Evolutionary conservation across 2,113 vertebrate species (phyloP).

Genomic region (Archocentrus centrarchus): DNA sequence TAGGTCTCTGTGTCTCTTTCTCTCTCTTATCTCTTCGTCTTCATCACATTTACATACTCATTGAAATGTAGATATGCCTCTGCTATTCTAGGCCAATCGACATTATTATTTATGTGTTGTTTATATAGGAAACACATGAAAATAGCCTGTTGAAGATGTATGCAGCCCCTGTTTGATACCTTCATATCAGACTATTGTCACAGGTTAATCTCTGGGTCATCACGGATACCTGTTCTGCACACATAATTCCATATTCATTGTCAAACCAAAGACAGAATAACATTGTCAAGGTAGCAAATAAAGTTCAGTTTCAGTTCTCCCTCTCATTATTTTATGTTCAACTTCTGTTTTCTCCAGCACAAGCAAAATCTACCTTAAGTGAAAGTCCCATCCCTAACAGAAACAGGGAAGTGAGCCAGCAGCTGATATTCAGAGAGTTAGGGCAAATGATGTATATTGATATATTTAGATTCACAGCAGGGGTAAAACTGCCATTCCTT

Average conservation of each 20-base stretch:
- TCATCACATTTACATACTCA: constrained; percentile 13
- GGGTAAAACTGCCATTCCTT: background rate
- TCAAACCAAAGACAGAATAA: background rate
- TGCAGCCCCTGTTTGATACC: background rate
- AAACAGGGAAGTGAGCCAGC: background rate
- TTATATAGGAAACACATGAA: background rate
- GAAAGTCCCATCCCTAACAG: background rate
- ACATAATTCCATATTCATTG: background rate
- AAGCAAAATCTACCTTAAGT: background rate
- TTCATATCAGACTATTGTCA: background rate
- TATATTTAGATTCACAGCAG: background rate
- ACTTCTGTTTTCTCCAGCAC: background rate
- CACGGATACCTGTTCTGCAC: background rate
- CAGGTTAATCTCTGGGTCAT: background rate
- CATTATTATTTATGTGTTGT: background rate
- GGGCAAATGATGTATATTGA: background rate
- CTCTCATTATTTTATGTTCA: background rate
- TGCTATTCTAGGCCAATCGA: background rate
- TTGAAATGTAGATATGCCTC: background rate
- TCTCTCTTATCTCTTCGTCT: constrained; percentile 15
- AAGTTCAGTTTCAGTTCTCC: constrained; percentile 42
- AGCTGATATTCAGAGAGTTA: background rate
- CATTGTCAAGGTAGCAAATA: background rate
- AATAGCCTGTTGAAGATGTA: background rate
- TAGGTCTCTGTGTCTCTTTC: constrained; percentile 5